Evolutionary conservation across 2,888 invertebrate species (phyloP), one percentile per base, ranked within the genome.

Genomic region (Xanthia icteritia): DNA sequence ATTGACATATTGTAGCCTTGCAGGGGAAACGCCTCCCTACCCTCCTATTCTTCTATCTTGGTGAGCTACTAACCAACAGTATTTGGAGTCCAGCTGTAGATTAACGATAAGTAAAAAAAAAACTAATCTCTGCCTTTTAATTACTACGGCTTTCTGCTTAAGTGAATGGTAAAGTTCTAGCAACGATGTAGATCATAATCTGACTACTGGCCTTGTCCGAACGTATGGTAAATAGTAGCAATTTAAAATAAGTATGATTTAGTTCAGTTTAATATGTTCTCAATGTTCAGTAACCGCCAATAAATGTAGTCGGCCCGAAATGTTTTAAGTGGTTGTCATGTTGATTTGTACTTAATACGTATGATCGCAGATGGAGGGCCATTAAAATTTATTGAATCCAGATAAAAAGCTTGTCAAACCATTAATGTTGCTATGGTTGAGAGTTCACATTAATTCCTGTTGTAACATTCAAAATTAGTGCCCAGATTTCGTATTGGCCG

Each of bases 171-270:
- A 71, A 74, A 61, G 65, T 67, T 39, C 67, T 72, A 71, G 76
- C 58, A 74, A 69, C 67, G 65, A 73, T 77, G 67, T 74, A 76
- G 90, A 89, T 90, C 81, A 42, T 79, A 81, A 88, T 86, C 89
- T 75, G 69, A 83, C 75, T 69, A 66, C 56, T 89, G 89, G 78
- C 91, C 92, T 92, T 91, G 91, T 61, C 66, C 67, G 69, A 77
- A 81, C 82, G 80, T 76, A 82, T 79, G 73, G 81, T 89, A 87
- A 90, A 89, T 89, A 88, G 83, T 70, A 83, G 86, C 87, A 86
- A 88, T 89, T 88, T 82, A 83, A 81, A 87, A 88, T 86, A 84
- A 89, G 85, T 86, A 83, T 76, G 86, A 82, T 83, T 86, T 78
- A 87, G 77, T 85, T 58, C 69, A 78, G 45, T 71, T 69, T 54